Evolutionary conservation across 2,888 invertebrate genomes (phyloP), one percentile per base, ranked within the genome.

Genomic region (Leucophenga montana): DNA sequence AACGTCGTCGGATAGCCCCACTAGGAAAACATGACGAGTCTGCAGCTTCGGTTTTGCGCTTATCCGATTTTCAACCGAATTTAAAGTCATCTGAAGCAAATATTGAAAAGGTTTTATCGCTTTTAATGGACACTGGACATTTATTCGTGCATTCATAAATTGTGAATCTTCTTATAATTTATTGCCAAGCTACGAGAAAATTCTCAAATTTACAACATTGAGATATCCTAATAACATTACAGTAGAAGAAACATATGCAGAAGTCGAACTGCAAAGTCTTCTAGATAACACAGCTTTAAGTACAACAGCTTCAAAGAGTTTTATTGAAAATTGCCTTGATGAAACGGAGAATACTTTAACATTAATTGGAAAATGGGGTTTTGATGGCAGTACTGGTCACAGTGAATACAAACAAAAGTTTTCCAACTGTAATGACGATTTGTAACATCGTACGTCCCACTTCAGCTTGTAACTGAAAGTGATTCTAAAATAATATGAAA

Each of bases 101-200:
- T 33, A 61, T 31, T 11, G 61, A 61, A 11, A 31, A 61, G 27
- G 33, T 61, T 31, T 16, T 61, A n/a, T 61, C 61, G 13, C 61
- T 61, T 61, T 16, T 61, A 3, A n/a, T 61, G 9, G 61, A 33
- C 33, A 33, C 8, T 31, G 61, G 16, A 20, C 8, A 31, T n/a
- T 50, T 39, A 67, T 67, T 33, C 67, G 64, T 14, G 46, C 0
- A 5, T 70, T 48, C 53, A 2, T 67, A 1, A 70, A 64, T 56
- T 20, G 22, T 11, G 54, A 54, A 20, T 39, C 44, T 11, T 67
- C 56, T 11, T 67, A 27, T n/a, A n/a, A n/a, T n/a, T n/a, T n/a
- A n/a, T n/a, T n/a, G n/a, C n/a, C n/a, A n/a, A n/a, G n/a, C n/a
- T 68, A 71, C 53, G 33, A 70, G 27, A 61, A 69, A 56, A 20